Percentiles rank a stretch among this genome's conserved stretches.
Evolutionary conservation across 2,888 invertebrate genomes (phyloP).

Genomic region (Calliphora vomitoria): DNA sequence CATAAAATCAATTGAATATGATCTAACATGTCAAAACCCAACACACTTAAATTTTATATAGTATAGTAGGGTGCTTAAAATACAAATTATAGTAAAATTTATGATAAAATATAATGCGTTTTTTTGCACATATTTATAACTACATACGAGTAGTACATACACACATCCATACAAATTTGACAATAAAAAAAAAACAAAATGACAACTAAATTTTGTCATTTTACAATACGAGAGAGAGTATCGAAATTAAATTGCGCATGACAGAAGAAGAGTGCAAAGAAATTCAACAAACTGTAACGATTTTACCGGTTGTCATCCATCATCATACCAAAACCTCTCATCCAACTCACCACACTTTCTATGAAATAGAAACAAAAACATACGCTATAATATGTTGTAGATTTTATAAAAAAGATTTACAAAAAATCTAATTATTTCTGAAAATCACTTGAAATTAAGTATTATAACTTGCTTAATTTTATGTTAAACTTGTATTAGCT

Average conservation of each 20-base stretch:
- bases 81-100: constrained; percentile 51
- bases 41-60: no score
- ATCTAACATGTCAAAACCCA: no score
- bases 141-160: not conserved
- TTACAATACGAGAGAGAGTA: constrained; percentile 31
- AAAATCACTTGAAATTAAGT: no score
- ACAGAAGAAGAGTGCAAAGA: constrained; percentile 30
- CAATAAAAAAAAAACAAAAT: constrained; percentile 23
- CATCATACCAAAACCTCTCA: constrained; percentile 4
- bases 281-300: constrained; percentile 60
- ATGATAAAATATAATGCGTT: constrained; percentile 48
- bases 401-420: not conserved
- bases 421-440: not conserved
- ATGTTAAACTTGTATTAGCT: no score
- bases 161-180: not conserved
- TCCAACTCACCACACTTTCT: constrained; percentile 50
- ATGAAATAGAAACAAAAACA: not conserved
- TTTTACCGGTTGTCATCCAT: constrained; percentile 59
- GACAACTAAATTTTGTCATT: constrained; percentile 46
- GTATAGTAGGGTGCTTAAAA: constrained; percentile 36
- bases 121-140: constrained; percentile 8
- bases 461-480: no score
- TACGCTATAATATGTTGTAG: not conserved
- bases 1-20: not conserved
- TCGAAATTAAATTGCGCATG: constrained; percentile 64